Percentiles rank a stretch among this genome's conserved stretches.
Evolutionary conservation across 2,888 invertebrate genomes (phyloP).

Genomic region (Chloromyia formosa): DNA sequence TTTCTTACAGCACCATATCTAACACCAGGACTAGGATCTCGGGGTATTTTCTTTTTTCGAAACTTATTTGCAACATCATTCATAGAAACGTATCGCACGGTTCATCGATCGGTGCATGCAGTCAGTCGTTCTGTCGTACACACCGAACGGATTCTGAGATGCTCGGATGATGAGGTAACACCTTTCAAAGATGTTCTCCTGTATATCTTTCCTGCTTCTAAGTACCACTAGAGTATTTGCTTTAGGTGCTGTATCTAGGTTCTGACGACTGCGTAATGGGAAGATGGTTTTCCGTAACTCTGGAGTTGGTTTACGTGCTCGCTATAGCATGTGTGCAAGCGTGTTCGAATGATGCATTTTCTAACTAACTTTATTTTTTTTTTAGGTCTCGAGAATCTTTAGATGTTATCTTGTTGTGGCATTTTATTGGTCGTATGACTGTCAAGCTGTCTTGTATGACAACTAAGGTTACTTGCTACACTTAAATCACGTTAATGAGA

Average conservation of each 20-base stretch:
- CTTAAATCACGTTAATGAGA: slow-evolving; percentile 44
- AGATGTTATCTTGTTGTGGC: slow-evolving; percentile 41
- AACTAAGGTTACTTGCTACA: slow-evolving; percentile 44
- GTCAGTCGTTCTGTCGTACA: background rate
- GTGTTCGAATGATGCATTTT: background rate
- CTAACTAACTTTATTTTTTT: background rate
- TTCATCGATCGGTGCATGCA: background rate
- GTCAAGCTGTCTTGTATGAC: slow-evolving; percentile 44
- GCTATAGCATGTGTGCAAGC: background rate
- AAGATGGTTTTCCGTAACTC: slow-evolving; percentile 29
- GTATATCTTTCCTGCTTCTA: slow-evolving; percentile 4
- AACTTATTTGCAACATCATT: slow-evolving; percentile 34
- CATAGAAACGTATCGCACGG: slow-evolving; percentile 31
- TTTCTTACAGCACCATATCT: slow-evolving; percentile 14
- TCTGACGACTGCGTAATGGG: background rate
- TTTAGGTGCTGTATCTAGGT: slow-evolving; percentile 5
- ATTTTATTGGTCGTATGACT: slow-evolving; percentile 43
- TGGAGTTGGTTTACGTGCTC: slow-evolving; percentile 1
- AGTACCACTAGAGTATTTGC: background rate
- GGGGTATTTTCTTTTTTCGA: background rate
- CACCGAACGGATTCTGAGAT: slow-evolving; percentile 1
- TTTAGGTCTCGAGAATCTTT: slow-evolving; percentile 13
- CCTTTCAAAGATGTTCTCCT: slow-evolving; percentile 16
- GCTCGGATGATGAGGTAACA: slow-evolving; percentile 42
- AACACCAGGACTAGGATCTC: slow-evolving; percentile 18